phyloP scores from a whole-genome alignment of 2,888 invertebrate genomes.

The Meghimatium bilineatum region DNA sequence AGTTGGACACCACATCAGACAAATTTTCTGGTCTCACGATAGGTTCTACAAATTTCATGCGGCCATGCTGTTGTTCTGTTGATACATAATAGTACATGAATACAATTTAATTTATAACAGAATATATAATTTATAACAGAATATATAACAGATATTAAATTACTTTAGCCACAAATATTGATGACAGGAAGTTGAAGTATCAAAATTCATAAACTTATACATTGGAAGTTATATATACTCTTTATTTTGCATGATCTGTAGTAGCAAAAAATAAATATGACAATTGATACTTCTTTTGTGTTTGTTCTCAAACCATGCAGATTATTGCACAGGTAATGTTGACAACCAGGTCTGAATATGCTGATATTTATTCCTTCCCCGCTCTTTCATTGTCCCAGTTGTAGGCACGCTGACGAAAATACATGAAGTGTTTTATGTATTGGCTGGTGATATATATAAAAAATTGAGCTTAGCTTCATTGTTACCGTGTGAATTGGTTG shows the following conservation, averaged over 20 bases:
- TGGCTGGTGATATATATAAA: too few species aligned
- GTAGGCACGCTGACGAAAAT: too few species aligned
- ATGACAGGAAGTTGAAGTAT: not conserved
- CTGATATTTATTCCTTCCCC: too few species aligned
- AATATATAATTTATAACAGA: not conserved
- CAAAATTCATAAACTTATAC: not conserved
- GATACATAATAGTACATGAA: not conserved
- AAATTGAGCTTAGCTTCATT: too few species aligned
- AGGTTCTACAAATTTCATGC: not conserved
- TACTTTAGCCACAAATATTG: not conserved
- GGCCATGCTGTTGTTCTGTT: not conserved
- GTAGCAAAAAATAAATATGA: too few species aligned
- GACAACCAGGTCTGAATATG: too few species aligned
- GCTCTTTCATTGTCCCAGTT: too few species aligned
- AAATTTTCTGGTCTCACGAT: constrained; percentile 42
- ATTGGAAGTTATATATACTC: not conserved
- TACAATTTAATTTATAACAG: not conserved
- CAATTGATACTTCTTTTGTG: too few species aligned
- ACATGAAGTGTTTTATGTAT: too few species aligned
- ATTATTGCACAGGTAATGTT: too few species aligned
- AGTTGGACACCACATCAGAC: constrained; percentile 53
- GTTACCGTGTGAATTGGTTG: too few species aligned
- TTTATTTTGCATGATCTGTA: not conserved
- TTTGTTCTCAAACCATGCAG: too few species aligned
- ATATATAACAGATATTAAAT: not conserved